These are phyloP conservation scores for Discoglossus pictus DNA, from an alignment of 2,797 vertebrate species.

Conservation along the genomic window DNA sequence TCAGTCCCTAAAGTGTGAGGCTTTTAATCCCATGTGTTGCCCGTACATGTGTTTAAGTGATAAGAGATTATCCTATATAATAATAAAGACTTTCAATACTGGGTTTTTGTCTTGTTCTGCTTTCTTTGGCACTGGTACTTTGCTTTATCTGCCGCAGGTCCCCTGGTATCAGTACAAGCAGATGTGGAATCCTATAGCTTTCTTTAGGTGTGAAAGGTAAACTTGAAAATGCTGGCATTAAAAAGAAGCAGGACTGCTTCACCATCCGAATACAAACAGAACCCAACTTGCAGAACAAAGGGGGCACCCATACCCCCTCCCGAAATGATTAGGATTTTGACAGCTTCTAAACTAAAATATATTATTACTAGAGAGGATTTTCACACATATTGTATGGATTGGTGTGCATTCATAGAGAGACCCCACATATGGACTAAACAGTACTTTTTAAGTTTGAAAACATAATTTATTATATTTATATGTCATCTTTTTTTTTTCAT, in stretches of 20 bases:
- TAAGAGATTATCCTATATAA: conserved; percentile 41
- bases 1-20: conserved; percentile 28
- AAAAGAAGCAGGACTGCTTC: conserved; percentile 38
- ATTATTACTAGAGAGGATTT: background rate
- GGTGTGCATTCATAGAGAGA: no score
- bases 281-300: conserved; percentile 16
- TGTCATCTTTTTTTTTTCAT: no score
- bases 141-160: conserved; percentile 24
- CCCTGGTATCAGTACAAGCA: conserved; percentile 30
- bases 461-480: no score
- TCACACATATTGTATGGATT: no score
- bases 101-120: conserved; percentile 39
- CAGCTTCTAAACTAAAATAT: background rate
- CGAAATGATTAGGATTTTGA: conserved; percentile 15
- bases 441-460: no score
- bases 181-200: conserved; percentile 43
- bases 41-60: conserved; percentile 36
- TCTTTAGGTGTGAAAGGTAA: conserved; percentile 47
- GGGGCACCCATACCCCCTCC: conserved; percentile 13
- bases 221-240: conserved; percentile 38
- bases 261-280: conserved; percentile 29
- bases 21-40: conserved; percentile 49
- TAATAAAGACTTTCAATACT: conserved; percentile 39
- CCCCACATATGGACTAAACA: no score
- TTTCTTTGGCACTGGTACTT: conserved; percentile 34